These are phyloP conservation scores for Gnatocerus cornutus DNA, from an alignment of 2,888 invertebrate species.

Conservation along the genomic window DNA sequence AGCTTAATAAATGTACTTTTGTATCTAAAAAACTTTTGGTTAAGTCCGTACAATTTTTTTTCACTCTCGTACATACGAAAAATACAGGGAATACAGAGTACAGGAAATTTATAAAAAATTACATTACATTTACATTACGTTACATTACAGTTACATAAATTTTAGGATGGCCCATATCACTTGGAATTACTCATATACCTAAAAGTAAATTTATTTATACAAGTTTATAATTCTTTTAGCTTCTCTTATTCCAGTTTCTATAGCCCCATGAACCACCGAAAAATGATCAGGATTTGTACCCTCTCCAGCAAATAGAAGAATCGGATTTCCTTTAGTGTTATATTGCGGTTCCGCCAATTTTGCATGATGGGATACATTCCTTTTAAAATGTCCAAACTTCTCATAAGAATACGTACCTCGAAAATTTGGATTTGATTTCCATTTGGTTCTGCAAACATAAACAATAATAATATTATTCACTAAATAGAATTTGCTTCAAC, in stretches of 20 bases:
- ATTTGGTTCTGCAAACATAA: slow-evolving; percentile 75
- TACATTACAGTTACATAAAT: too few relatives aligned
- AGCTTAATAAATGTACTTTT: too few relatives aligned
- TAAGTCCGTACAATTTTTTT: too few relatives aligned
- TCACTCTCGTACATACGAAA: too few relatives aligned
- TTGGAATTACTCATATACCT: too few relatives aligned
- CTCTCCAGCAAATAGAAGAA: slow-evolving; percentile 36
- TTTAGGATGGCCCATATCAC: too few relatives aligned
- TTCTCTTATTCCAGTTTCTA: slow-evolving; percentile 36
- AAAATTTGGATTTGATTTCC: slow-evolving; percentile 79
- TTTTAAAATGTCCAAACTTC: slow-evolving; percentile 45
- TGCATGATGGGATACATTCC: slow-evolving; percentile 19
- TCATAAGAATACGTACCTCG: slow-evolving; percentile 62
- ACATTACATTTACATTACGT: too few relatives aligned
- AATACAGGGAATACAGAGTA: too few relatives aligned
- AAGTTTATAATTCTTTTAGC: slow-evolving; percentile 24
- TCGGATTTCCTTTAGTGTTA: slow-evolving; percentile 8
- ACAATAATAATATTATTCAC: slow-evolving; percentile 39
- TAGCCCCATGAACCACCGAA: slow-evolving; percentile 38
- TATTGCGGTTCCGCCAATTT: slow-evolving; percentile 46
- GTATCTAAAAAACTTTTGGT: too few relatives aligned
- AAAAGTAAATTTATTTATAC: too few relatives aligned
- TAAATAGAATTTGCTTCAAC: background rate
- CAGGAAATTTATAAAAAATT: too few relatives aligned
- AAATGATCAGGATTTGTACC: slow-evolving; percentile 26